Evolutionary conservation across 2,113 vertebrate genomes (phyloP).

Genomic region (Ariopsis seemanni): DNA sequence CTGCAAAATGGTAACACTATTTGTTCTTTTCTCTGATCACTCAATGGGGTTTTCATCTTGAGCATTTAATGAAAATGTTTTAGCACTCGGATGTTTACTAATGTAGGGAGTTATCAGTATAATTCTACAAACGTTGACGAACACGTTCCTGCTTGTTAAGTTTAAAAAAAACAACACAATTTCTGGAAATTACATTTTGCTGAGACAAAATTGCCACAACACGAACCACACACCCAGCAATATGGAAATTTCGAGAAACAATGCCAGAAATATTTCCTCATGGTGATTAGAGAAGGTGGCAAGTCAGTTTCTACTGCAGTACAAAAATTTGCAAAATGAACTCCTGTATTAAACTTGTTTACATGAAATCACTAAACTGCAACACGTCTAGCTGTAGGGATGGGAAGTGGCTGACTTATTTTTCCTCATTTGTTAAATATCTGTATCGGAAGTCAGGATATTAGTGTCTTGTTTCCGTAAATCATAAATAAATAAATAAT

Average conservation of each 20-base stretch:
- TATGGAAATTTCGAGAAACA: not conserved
- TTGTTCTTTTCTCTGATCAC: not conserved
- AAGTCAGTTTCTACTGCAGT: not conserved
- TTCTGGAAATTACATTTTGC: not conserved
- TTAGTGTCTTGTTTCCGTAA: too few species aligned
- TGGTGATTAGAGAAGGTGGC: too few species aligned
- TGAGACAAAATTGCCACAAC: not conserved
- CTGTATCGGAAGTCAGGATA: too few species aligned
- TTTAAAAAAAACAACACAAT: not conserved
- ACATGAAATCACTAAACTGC: not conserved
- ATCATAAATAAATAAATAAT: too few species aligned
- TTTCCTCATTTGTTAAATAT: too few species aligned
- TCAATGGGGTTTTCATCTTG: not conserved
- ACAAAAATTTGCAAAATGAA: too few species aligned
- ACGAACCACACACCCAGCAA: not conserved
- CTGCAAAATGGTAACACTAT: constrained; percentile 89
- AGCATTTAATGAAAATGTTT: not conserved
- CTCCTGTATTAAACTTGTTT: not conserved
- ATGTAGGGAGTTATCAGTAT: not conserved
- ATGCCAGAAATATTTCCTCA: not conserved
- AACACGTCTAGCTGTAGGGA: too few species aligned
- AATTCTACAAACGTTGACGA: not conserved
- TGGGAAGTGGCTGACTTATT: too few species aligned
- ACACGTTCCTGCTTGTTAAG: not conserved
- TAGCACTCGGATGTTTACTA: not conserved